Percentiles rank a stretch among this genome's conserved stretches.
Evolutionary conservation across 2,888 invertebrate species (phyloP).

Genomic region (Panopea generosa): DNA sequence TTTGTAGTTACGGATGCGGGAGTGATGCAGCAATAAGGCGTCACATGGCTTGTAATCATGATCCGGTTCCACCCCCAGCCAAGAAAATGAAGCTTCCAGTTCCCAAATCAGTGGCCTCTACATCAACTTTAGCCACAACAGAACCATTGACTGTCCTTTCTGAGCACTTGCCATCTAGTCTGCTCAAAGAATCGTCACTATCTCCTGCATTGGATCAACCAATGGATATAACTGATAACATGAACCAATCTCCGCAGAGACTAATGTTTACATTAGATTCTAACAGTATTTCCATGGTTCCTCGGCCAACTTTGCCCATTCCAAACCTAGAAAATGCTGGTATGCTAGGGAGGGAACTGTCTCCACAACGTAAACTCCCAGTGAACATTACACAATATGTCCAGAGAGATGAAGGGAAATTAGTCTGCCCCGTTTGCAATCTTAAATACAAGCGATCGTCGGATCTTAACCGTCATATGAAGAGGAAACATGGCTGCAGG

Average conservation of each 20-base stretch:
- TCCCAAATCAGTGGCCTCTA: constrained; percentile 13
- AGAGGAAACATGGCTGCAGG: constrained; percentile 79
- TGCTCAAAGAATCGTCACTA: background rate
- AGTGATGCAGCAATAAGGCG: constrained; percentile 80
- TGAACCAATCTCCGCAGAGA: background rate
- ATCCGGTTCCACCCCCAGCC: constrained; percentile 17
- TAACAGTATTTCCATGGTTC: constrained; percentile 48
- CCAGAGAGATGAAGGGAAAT: constrained; percentile 58
- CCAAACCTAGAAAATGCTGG: constrained; percentile 27
- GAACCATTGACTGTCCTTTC: background rate
- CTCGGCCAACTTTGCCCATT: constrained; percentile 43
- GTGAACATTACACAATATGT: constrained; percentile 56
- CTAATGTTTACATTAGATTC: constrained; percentile 22
- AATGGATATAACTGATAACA: background rate
- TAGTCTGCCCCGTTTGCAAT: constrained; percentile 70
- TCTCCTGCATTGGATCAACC: background rate
- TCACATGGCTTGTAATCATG: constrained; percentile 78
- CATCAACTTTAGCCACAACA: background rate
- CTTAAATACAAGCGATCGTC: constrained; percentile 79
- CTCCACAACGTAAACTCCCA: constrained; percentile 42
- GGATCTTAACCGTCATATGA: constrained; percentile 83
- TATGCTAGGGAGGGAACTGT: constrained; percentile 30
- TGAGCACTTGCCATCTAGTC: background rate
- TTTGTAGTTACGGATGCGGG: constrained; percentile 80
- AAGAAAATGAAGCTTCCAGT: constrained; percentile 45